Percentiles rank a stretch among this genome's conserved stretches.
These are phyloP conservation scores for Myiothlypis coronata DNA, from an alignment of 2,797 vertebrate species.

Conservation along the genomic window DNA sequence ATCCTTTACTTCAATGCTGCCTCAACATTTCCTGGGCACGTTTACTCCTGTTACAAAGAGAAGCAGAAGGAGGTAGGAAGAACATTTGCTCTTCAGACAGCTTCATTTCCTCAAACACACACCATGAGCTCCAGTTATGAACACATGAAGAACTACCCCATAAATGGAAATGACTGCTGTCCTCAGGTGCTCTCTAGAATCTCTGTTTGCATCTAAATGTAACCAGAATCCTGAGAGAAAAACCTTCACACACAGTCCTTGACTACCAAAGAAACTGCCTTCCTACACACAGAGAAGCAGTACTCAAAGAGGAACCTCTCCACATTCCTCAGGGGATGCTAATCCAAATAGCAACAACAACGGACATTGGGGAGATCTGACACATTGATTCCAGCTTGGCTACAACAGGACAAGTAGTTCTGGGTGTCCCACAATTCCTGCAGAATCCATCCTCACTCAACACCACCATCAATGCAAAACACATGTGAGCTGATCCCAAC, in stretches of 20 bases:
- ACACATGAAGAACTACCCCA: background rate
- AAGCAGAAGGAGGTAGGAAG: background rate
- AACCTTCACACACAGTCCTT: background rate
- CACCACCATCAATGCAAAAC: rapidly evolving
- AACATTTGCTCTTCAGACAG: background rate
- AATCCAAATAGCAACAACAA: background rate
- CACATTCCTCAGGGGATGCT: background rate
- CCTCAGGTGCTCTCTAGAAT: background rate
- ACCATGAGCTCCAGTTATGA: background rate
- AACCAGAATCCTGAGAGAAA: background rate
- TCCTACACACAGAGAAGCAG: background rate
- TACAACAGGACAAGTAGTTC: rapidly evolving
- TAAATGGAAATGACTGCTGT: background rate
- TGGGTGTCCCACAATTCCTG: background rate
- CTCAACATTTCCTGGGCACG: background rate
- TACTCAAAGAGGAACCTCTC: background rate
- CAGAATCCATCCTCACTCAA: background rate
- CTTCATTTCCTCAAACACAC: background rate
- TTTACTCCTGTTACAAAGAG: background rate
- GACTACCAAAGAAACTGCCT: background rate
- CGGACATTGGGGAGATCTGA: background rate
- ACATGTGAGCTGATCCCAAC: background rate
- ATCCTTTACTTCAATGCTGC: background rate
- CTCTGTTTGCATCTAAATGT: background rate
- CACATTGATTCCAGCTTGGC: background rate